Percentiles rank a stretch among this genome's conserved stretches.
Conservation (phyloP, 2,888 invertebrate genomes). For the Galerucella nymphaeae region DNA sequence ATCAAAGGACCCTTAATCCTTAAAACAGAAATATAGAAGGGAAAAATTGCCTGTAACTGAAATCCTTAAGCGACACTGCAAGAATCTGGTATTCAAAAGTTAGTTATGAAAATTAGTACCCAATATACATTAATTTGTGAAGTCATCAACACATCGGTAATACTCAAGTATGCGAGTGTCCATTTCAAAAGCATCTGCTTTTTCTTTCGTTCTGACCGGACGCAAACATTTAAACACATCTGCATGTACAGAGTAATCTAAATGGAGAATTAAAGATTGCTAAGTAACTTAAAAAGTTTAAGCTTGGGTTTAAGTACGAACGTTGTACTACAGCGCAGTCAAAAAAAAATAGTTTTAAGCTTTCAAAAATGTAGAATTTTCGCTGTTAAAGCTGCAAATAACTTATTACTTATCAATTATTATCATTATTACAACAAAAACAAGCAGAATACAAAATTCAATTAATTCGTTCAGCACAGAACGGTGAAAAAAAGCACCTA, state of each 20-base stretch:
- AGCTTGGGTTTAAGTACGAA: too few relatives aligned
- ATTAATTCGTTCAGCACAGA: background rate
- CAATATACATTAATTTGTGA: background rate
- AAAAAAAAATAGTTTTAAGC: too few relatives aligned
- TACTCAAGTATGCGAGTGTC: background rate
- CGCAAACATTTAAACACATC: slow-evolving; percentile 4
- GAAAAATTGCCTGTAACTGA: too few relatives aligned
- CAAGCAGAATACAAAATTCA: background rate
- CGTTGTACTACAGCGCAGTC: too few relatives aligned
- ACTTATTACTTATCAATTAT: background rate
- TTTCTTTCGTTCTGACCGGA: background rate
- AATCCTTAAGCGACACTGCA: too few relatives aligned
- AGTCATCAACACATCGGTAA: background rate
- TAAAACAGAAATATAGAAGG: too few relatives aligned
- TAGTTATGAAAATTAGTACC: background rate
- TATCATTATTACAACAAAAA: background rate
- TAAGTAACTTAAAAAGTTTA: background rate
- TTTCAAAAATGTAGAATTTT: too few relatives aligned
- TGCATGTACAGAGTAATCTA: background rate
- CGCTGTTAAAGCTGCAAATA: too few relatives aligned
- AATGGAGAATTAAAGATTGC: too few relatives aligned
- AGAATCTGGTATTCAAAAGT: background rate
- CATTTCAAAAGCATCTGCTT: slow-evolving; percentile 8
- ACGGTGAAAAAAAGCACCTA: slow-evolving; percentile 1
- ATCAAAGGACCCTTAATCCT: too few relatives aligned